These are phyloP conservation scores for Notothenia rossii DNA, from an alignment of 2,113 vertebrate species.

Conservation along the genomic window DNA sequence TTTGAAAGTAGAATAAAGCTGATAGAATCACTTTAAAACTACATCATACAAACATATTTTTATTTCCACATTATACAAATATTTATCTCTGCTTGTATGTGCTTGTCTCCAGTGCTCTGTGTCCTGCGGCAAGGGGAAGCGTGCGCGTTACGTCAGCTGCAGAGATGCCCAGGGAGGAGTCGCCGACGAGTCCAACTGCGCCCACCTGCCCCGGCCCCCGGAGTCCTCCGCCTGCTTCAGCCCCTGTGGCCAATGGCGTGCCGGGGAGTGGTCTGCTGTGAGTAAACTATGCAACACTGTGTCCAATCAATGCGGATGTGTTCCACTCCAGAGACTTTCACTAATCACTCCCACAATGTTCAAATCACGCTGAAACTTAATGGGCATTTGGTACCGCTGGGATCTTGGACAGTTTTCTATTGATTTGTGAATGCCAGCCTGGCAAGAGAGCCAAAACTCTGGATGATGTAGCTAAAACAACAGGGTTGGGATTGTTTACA, in stretches of 20 bases:
- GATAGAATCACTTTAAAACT: not conserved
- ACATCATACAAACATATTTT: too few species aligned
- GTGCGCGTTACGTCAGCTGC: conserved; percentile 95
- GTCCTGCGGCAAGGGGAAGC: conserved; percentile 91
- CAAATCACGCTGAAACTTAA: conserved; percentile 29
- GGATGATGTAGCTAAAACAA: not conserved
- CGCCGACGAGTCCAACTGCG: conserved; percentile 90
- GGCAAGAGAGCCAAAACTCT: not conserved
- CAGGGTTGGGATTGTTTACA: conserved; percentile 2
- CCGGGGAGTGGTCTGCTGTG: conserved; percentile 93
- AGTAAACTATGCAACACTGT: conserved; percentile 73
- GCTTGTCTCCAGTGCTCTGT: conserved; percentile 89
- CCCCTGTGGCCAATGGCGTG: conserved; percentile 93
- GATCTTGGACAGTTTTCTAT: conserved; percentile 13
- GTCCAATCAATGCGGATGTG: conserved; percentile 56
- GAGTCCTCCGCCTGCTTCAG: conserved; percentile 90
- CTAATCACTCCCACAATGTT: conserved; percentile 6
- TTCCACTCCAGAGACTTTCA: conserved; percentile 19
- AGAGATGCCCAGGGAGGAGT: conserved; percentile 87
- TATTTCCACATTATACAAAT: not conserved
- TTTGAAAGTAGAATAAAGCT: not conserved
- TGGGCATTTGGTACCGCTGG: conserved; percentile 14
- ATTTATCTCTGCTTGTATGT: conserved; percentile 34
- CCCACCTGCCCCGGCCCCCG: conserved; percentile 88
- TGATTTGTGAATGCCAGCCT: conserved; percentile 19